Conservation (phyloP, 2,113 vertebrate genomes). For the Scatophagus argus region DNA sequence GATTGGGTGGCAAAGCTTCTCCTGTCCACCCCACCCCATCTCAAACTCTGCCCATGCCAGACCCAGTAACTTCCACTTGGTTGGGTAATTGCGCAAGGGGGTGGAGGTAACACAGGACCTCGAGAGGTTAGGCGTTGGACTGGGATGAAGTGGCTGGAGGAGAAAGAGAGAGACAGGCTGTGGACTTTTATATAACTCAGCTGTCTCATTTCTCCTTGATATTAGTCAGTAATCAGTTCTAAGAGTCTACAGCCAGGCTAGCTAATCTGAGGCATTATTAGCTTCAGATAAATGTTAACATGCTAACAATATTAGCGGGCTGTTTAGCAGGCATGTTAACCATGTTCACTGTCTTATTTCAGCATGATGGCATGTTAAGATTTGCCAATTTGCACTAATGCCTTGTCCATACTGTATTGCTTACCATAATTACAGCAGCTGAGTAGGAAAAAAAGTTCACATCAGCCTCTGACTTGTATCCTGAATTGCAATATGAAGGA, state of each 20-base stretch:
- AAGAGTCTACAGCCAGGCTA: background rate
- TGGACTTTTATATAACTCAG: constrained; percentile 59
- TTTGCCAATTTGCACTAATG: background rate
- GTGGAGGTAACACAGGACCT: constrained; percentile 59
- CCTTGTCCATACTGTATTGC: background rate
- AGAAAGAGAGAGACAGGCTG: constrained; percentile 54
- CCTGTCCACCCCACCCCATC: background rate
- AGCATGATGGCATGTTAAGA: background rate
- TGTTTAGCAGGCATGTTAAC: background rate
- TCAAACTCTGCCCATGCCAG: constrained; percentile 51
- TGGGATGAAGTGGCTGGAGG: constrained; percentile 44
- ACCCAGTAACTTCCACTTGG: constrained; percentile 65
- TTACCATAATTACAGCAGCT: too few relatives aligned
- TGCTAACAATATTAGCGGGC: background rate
- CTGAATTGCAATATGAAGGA: too few relatives aligned
- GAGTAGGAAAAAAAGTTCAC: too few relatives aligned
- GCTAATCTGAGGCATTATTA: background rate
- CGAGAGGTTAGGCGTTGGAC: constrained; percentile 53
- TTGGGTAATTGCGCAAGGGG: constrained; percentile 70
- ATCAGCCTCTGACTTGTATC: too few relatives aligned
- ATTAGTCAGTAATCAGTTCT: background rate
- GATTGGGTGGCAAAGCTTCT: constrained; percentile 15
- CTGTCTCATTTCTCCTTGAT: background rate
- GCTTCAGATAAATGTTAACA: background rate
- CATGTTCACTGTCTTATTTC: background rate